Percentiles rank a stretch among this genome's conserved stretches.
These are phyloP conservation scores for Mimachlamys varia DNA, from an alignment of 2,888 invertebrate species.

Conservation along the genomic window DNA sequence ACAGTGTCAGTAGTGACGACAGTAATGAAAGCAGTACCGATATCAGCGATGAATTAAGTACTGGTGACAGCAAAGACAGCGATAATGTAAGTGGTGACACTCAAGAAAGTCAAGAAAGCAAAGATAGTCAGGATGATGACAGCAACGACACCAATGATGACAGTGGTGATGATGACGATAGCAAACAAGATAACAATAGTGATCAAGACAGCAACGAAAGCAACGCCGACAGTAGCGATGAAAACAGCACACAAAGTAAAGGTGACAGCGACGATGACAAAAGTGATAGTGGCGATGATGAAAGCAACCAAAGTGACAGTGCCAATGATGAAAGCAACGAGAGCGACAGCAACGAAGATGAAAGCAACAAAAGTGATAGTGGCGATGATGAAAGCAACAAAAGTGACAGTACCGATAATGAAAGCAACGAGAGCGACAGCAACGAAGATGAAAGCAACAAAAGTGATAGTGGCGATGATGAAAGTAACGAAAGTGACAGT, in stretches of 20 bases:
- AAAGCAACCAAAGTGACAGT: neutral
- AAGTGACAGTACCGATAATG: slow-evolving; percentile 6
- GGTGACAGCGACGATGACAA: neutral
- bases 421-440: neutral
- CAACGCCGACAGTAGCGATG: neutral
- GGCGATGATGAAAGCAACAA: slow-evolving; percentile 18
- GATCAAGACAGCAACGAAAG: neutral
- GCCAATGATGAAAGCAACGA: neutral
- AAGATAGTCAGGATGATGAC: neutral
- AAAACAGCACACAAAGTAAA: neutral
- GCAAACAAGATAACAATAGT: neutral
- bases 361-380: neutral
- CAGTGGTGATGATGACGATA: neutral
- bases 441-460: neutral
- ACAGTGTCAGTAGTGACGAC: neutral
- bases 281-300: neutral
- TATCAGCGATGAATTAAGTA: neutral
- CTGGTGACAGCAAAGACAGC: neutral
- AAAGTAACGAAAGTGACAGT: neutral
- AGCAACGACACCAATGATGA: neutral
- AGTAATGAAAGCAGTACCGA: neutral
- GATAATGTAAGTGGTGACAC: neutral
- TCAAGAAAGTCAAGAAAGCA: neutral
- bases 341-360: slow-evolving; percentile 24
- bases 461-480: neutral